Base-by-base conservation (phyloP, 1,140 invertebrate genomes). In the Coenobita brevimanus region DNA sequence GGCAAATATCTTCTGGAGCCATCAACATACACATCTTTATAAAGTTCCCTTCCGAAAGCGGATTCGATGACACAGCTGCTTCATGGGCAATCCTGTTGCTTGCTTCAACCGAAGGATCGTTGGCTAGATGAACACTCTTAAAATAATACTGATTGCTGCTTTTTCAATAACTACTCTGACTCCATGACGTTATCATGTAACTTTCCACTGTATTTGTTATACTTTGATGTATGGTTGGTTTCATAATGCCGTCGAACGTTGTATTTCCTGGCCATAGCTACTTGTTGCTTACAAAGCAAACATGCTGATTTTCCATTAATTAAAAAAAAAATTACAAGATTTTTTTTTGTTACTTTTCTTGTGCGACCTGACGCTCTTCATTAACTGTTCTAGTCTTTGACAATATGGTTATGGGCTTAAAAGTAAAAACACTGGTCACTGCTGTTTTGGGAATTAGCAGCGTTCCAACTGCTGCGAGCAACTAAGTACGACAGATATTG, bases 301-400 rank as follows among this genome's bases (percentile, higher is more conserved):
- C 79, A 81, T 38, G 79, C 64, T 64, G 57, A 27, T 81, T 81
- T 62, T 81, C 36, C 79, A 81, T 81, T 81, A 8, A 81, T 38
- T 38, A 62, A n/a, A 80, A 33, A 80, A 80, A 54, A 80, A 80
- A 38, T 80, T 57, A 2, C 24, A 60, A 10, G 54, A 27, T 80
- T 80, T 80, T n/a, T n/a, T n/a, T n/a, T n/a, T n/a, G n/a, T 33
- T 50, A 80, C 78, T 80, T 80, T 38, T 80, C 78, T 38, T 80
- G 78, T 57, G 60, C 30, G n/a, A 80, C 57, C 27, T 33, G 24
- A 62, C 60, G 54, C 33, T 76, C 41, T 41, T 76, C 78, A 30
- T 8, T 80, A 80, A 80, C 33, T 80, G 50, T 30, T 62, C n/a
- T 33, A 27, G 54, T 60, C 50, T 33, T 80, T 21, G 36, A 78